These are phyloP conservation scores for Mycogona germanica DNA, from an alignment of 2,888 invertebrate genomes.

Conservation along the genomic window DNA sequence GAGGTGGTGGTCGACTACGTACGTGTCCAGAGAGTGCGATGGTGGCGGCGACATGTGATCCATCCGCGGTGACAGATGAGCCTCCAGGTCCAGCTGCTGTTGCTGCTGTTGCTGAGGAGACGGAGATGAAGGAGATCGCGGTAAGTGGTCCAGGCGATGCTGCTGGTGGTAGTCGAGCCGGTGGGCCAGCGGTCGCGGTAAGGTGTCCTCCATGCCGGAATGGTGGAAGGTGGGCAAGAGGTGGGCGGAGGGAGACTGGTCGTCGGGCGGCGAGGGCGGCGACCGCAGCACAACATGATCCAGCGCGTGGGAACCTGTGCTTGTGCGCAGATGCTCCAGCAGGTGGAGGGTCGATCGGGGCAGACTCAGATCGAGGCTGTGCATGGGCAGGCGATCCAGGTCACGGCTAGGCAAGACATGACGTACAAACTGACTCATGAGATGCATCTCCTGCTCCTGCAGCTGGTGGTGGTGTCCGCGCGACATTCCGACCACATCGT, in stretches of 20 bases:
- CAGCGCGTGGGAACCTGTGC: background rate
- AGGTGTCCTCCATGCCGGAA: background rate
- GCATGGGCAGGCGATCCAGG: constrained; percentile 8
- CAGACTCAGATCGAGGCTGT: constrained; percentile 12
- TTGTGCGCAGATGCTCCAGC: constrained; percentile 6
- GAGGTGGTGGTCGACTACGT: constrained; percentile 12
- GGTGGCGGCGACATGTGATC: background rate
- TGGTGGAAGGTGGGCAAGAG: no score
- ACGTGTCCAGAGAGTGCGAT: background rate
- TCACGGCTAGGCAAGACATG: constrained; percentile 1
- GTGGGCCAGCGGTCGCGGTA: constrained; percentile 10
- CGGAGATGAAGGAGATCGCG: constrained; percentile 3
- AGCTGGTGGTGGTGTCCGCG: background rate
- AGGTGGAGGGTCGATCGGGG: constrained; percentile 6
- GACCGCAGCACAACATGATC: background rate
- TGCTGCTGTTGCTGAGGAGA: background rate
- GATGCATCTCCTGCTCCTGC: background rate
- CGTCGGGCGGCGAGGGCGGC: background rate
- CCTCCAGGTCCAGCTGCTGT: background rate
- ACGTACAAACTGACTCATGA: constrained; percentile 5
- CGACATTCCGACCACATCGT: constrained; percentile 1
- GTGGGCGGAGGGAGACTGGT: background rate
- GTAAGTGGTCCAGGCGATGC: background rate
- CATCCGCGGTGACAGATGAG: no score
- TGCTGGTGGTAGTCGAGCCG: constrained; percentile 2